Conservation (phyloP, 2,797 vertebrate genomes). For the Chromis chromis region DNA sequence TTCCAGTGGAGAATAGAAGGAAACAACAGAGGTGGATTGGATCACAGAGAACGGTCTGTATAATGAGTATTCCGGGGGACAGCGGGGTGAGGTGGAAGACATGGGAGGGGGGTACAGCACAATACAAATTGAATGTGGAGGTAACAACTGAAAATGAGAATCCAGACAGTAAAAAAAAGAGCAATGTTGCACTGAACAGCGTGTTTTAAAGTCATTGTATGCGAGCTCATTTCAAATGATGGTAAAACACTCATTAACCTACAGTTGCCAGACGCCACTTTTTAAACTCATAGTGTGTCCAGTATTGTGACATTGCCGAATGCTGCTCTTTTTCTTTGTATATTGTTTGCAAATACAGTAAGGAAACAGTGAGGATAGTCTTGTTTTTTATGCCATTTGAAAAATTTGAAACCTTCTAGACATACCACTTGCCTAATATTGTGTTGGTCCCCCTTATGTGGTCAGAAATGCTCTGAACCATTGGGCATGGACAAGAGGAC, state of each 20-base stretch:
- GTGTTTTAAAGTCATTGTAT: conserved; percentile 6
- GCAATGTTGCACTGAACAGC: conserved; percentile 1
- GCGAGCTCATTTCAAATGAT: conserved; percentile 1
- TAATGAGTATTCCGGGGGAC: conserved; percentile 61
- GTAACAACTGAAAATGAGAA: conserved; percentile 15
- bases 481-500: too few species aligned
- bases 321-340: neutral
- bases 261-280: neutral
- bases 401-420: too few species aligned
- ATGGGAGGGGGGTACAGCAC: conserved; percentile 17
- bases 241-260: neutral
- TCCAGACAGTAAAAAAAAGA: conserved; percentile 2
- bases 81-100: conserved; percentile 11
- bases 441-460: too few species aligned
- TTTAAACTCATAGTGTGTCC: neutral
- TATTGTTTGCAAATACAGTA: conserved; percentile 15
- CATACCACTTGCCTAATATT: too few species aligned
- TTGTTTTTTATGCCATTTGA: too few species aligned
- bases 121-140: conserved; percentile 20
- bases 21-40: conserved; percentile 45
- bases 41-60: conserved; percentile 50
- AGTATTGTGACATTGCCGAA: neutral
- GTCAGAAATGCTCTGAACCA: too few species aligned
- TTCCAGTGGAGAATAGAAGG: conserved; percentile 55
- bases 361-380: conserved; percentile 1